Base-by-base conservation (phyloP, 2,888 invertebrate genomes). In the Crematogaster levior region DNA sequence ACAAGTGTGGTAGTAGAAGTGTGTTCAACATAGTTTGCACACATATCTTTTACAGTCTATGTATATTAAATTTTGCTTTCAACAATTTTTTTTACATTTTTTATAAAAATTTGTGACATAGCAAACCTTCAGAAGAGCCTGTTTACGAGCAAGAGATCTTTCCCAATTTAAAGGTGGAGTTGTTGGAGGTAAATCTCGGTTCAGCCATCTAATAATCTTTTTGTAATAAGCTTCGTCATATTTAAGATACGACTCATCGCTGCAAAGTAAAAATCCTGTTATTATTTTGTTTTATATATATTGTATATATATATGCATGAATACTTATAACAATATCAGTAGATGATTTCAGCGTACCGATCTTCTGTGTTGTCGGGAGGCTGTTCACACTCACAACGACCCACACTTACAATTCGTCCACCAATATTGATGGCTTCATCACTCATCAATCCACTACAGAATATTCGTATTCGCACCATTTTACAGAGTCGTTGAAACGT, bases 41-140 rank as follows among this genome's bases (percentile, higher is more conserved):
- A n/a, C 15, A 3, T 53, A 34, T 27, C 18, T 74, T 43, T 18
- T 51, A 51, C 5, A 63, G n/a, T 61, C 9, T 24, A 61, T 1
- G 9, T 46, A 48, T 21, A 61, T 5, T 65, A 1, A 77, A 34
- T n/a, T 30, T 24, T 53, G 15, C n/a, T 75, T 30, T n/a, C 3
- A 75, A 51, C 15, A n/a, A 43, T 37, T 30, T 63, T 27, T 15
- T 0, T 34, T 12, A 30, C 10, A 9, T 48, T n/a, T 53, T 18
- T 12, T 51, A 0, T 21, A 40, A 68, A 30, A 77, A 30, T n/a
- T n/a, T 21, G 46, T 30, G 3, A 10, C 30, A 58, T 61, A 58
- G 7, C 82, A 15, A 89, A 94, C 94, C 93, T 93, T 92, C 70
- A 94, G 82, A 75, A 94, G 85, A 82, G 86, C 88, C 68, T 86